Evolutionary conservation across 2,113 vertebrate genomes (phyloP).

Genomic region (Galbula dea): DNA sequence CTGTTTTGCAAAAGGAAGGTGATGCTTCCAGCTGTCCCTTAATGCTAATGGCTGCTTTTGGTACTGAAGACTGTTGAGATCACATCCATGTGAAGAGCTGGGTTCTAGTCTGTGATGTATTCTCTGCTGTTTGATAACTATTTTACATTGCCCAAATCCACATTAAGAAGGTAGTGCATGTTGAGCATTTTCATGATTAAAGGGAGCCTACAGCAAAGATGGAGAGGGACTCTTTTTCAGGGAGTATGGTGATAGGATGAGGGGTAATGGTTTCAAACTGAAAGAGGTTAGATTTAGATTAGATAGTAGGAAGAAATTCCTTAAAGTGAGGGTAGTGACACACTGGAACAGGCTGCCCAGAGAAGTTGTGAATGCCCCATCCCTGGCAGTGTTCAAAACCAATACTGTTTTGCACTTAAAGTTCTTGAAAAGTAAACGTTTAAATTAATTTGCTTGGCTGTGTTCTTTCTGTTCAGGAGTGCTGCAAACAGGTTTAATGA

Average conservation of each 20-base stretch:
- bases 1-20: neutral
- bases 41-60: neutral
- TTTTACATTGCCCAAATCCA: neutral
- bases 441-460: neutral
- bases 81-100: neutral
- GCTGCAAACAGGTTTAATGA: slow-evolving; percentile 85
- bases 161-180: neutral
- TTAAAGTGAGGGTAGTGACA: too few relatives aligned
- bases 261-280: too few relatives aligned
- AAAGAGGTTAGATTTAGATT: too few relatives aligned
- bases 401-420: neutral
- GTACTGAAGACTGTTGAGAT: neutral
- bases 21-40: neutral
- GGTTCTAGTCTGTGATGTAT: neutral
- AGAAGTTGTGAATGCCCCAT: too few relatives aligned
- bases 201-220: too few relatives aligned
- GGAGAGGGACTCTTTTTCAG: too few relatives aligned
- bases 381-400: too few relatives aligned
- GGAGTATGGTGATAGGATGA: too few relatives aligned
- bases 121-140: neutral
- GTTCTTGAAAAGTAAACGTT: neutral
- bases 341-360: too few relatives aligned
- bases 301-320: too few relatives aligned
- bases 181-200: neutral
- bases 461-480: slow-evolving; percentile 74